Base-by-base conservation (phyloP, 2,888 invertebrate genomes). In the Luperina testacea region DNA sequence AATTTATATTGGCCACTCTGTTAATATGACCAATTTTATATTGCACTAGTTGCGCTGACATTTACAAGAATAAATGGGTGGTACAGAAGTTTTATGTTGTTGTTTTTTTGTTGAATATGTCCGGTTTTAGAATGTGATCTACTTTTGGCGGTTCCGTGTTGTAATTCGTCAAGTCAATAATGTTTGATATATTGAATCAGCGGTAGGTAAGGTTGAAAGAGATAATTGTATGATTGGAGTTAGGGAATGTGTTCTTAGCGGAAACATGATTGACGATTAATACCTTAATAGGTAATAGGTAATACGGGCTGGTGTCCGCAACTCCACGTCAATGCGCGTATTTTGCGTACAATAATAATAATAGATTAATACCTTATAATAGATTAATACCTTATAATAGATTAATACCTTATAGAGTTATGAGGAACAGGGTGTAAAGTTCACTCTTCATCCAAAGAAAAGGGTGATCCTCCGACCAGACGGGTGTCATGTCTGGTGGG, bases 121-220 rank as follows among this genome's bases (percentile, higher is more conserved):
- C 85, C 77, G 81, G 83, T 81, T 83, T 75, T 81, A 81, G 86
- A 87, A 87, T 78, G 77, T 86, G 86, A 81, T 81, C 87, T 88
- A 87, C 77, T 88, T 88, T 64, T 42, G 64, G 74, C 59, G 63
- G 79, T 88, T 88, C 76, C 81, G 80, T 88, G 88, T 87, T 83
- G 87, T 77, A 87, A 86, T 84, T 85, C 85, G 65, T 64, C 65
- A 65, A 71, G 67, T 82, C 73, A 61, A 53, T 82, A 72, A 82
- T 53, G 73, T 82, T 76, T 74, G 75, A 82, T 80, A 68, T 82
- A 80, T 84, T 79, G 72, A 85, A 78, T 83, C 75, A 75, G 77
- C 65, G 61, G 61, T 2, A 67, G 24, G 51, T 48, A 61, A 38
- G 61, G 53, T 78, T 72, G 61, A 70, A 48, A 53, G 11, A 51